A percentile compares a stretch with the other conserved stretches of the same genome.
Conservation (phyloP, 2,888 invertebrate species). For the Mechanitis mazaeus region DNA sequence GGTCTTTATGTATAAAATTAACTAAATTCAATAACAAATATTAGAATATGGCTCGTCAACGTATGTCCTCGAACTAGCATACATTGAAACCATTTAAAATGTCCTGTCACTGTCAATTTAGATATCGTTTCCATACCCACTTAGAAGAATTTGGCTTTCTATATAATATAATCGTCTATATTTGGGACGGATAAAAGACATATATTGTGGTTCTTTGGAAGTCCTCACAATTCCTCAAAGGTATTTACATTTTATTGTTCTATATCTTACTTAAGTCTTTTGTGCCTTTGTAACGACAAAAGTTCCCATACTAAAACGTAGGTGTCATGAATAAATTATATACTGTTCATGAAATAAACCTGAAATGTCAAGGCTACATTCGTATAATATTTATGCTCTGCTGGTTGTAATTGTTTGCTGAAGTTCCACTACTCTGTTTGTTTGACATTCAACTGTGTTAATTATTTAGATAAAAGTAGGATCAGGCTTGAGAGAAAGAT, state of each 20-base stretch:
- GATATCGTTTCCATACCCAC: too few relatives aligned
- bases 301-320: background rate
- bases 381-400: slow-evolving; percentile 4
- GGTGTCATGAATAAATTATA: slow-evolving; percentile 3
- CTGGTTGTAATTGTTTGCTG: slow-evolving; percentile 6
- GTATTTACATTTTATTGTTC: background rate
- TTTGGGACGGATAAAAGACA: too few relatives aligned
- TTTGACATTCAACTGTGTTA: slow-evolving; percentile 1
- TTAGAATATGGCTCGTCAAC: too few relatives aligned
- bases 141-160: too few relatives aligned
- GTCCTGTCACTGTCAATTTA: too few relatives aligned
- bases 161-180: too few relatives aligned
- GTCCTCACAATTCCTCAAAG: background rate
- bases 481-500: background rate
- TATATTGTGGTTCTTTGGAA: too few relatives aligned
- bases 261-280: background rate
- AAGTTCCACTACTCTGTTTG: slow-evolving; percentile 5
- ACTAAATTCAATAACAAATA: too few relatives aligned
- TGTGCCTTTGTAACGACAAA: background rate
- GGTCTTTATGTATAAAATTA: too few relatives aligned
- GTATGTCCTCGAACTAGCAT: too few relatives aligned
- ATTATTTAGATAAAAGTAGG: slow-evolving; percentile 4
- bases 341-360: slow-evolving; percentile 3
- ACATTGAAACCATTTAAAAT: too few relatives aligned
- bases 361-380: slow-evolving; percentile 4